phyloP scores from a whole-genome alignment of 1,140 invertebrate species.

The Chrysomallon squamiferum region DNA sequence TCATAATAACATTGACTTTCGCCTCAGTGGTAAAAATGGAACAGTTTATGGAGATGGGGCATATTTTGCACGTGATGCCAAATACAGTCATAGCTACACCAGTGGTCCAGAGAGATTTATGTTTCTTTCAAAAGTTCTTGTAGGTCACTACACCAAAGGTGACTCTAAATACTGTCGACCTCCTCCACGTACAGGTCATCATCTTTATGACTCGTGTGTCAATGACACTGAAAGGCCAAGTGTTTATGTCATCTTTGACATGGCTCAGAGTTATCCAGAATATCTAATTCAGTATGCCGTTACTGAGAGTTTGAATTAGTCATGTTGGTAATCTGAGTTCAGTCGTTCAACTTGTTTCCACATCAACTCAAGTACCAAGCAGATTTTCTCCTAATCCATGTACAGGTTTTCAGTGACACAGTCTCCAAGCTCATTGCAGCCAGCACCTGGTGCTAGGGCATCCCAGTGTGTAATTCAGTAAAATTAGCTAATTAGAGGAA shows the following conservation, averaged over 20 bases:
- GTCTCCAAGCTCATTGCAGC: too few species aligned
- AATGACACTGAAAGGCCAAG: conserved; percentile 32
- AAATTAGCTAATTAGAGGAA: too few species aligned
- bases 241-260: conserved; percentile 52
- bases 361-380: too few species aligned
- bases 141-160: conserved; percentile 11
- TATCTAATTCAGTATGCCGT: conserved; percentile 48
- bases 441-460: too few species aligned
- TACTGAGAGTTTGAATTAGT: too few species aligned
- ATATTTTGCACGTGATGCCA: too few species aligned
- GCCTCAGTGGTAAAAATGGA: conserved; percentile 28
- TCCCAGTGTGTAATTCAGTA: too few species aligned
- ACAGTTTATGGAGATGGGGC: conserved; percentile 33
- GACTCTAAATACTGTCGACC: neutral
- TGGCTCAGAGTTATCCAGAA: conserved; percentile 46
- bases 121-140: conserved; percentile 31
- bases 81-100: conserved; percentile 24
- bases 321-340: too few species aligned
- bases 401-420: too few species aligned
- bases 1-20: conserved; percentile 34
- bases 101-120: conserved; percentile 16
- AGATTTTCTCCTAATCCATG: too few species aligned
- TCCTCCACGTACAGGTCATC: neutral
- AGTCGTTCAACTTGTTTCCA: too few species aligned
- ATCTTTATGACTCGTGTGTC: conserved; percentile 37